phyloP scores from a whole-genome alignment of 2,113 vertebrate species.

The Baryphthengus martii region DNA sequence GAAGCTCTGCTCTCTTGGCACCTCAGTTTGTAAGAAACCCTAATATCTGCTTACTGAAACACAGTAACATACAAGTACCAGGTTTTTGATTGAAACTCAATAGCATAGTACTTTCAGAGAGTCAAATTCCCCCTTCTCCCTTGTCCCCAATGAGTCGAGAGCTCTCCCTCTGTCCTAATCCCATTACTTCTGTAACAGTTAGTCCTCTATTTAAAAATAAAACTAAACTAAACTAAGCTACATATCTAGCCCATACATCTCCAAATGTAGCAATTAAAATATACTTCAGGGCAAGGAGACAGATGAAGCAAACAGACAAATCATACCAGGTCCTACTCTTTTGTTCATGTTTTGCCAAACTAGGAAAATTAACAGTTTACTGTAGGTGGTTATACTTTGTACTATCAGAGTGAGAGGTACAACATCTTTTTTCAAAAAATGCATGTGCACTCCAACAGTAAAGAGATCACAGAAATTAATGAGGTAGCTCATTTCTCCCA shows the following conservation, averaged over 20 bases:
- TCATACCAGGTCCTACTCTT: not conserved
- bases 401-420: not conserved
- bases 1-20: not conserved
- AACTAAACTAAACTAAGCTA: not conserved
- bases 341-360: not conserved
- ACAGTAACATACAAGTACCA: not conserved
- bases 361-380: not conserved
- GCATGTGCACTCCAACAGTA: not conserved
- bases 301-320: not conserved
- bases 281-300: not conserved
- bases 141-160: fast-evolving
- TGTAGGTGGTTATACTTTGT: not conserved
- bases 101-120: not conserved
- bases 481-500: not conserved
- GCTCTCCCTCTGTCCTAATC: not conserved
- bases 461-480: not conserved
- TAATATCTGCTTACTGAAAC: not conserved
- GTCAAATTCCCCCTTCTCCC: not conserved
- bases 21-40: not conserved
- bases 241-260: not conserved
- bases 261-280: not conserved
- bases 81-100: not conserved
- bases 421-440: not conserved
- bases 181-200: not conserved
- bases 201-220: not conserved